These are phyloP conservation scores for Chironomus riparius DNA, from an alignment of 2,888 invertebrate species.

Conservation along the genomic window DNA sequence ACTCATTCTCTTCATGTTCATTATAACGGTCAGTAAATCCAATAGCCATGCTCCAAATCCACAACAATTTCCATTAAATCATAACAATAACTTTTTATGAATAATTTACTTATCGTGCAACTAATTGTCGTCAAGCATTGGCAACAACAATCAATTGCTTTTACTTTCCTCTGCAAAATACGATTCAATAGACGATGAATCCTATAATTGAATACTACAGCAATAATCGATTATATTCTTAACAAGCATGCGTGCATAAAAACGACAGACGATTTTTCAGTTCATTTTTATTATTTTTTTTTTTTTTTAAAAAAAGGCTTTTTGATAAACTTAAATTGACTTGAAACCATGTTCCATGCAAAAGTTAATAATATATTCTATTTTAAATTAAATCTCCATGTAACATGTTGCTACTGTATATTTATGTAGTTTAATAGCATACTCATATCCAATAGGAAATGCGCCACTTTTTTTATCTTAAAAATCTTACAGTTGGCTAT, in stretches of 20 bases:
- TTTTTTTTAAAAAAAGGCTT: not conserved
- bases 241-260: not conserved
- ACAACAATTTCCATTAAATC: too few species aligned
- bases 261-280: not conserved
- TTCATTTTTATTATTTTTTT: too few species aligned
- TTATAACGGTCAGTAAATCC: too few species aligned
- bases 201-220: not conserved
- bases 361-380: not conserved
- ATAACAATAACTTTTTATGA: too few species aligned
- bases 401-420: not conserved
- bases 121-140: not conserved
- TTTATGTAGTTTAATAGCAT: not conserved
- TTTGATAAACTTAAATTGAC: not conserved
- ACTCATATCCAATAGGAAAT: not conserved
- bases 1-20: too few species aligned
- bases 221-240: not conserved
- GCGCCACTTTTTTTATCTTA: not conserved
- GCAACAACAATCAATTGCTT: not conserved
- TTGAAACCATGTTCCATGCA: not conserved
- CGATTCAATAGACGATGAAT: not conserved
- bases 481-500: too few species aligned
- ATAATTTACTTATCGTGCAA: conserved; percentile 18
- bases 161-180: not conserved
- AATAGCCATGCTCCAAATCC: too few species aligned
- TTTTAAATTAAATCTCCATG: not conserved